Base-by-base conservation (phyloP, 2,113 vertebrate species). In the Tenebrosternarchus preto region DNA sequence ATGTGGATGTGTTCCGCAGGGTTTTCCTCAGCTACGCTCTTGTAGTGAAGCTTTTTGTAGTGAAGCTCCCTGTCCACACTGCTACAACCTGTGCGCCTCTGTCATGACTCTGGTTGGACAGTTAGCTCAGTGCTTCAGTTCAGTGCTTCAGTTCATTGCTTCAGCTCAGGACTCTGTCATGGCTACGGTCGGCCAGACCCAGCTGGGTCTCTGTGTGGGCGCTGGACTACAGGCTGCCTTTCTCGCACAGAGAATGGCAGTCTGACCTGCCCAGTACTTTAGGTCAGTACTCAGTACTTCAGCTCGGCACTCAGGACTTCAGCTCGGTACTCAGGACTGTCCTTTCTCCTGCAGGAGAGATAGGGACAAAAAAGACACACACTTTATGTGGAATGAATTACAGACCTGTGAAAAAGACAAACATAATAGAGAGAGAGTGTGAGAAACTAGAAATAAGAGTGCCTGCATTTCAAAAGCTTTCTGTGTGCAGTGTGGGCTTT, bases 101-200 rank as follows among this genome's bases (percentile, higher is more conserved):
- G n/a, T 73, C 78, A 73, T 77, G 67, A 24, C 78, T 27, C 73
- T 12, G 33, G 6, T 6, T n/a, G n/a, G n/a, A n/a, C n/a, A n/a
- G n/a, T n/a, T n/a, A n/a, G n/a, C n/a, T n/a, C 66, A 80, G 24
- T 33, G 57, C 68, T 20, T 59, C 19, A 43, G 43, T 68, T 19
- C 66, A 80, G 24, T 33, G 57, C 68, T 20, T 59, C 19, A 43
- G 43, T 68, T 19, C 70, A n/a, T 50, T 15, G 25, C 67, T 33
- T 53, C 7, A 2, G 55, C 46, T 60, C 31, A 2, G 33, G 33
- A 36, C n/a, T n/a, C n/a, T n/a, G n/a, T n/a, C n/a, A n/a, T n/a
- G n/a, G n/a, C n/a, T n/a, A n/a, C n/a, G n/a, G n/a, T n/a, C n/a
- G n/a, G n/a, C n/a, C n/a, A n/a, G n/a, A n/a, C n/a, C n/a, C n/a